These are phyloP conservation scores for Colistium nudipinnis DNA, from an alignment of 2,113 vertebrate genomes.

Conservation along the genomic window DNA sequence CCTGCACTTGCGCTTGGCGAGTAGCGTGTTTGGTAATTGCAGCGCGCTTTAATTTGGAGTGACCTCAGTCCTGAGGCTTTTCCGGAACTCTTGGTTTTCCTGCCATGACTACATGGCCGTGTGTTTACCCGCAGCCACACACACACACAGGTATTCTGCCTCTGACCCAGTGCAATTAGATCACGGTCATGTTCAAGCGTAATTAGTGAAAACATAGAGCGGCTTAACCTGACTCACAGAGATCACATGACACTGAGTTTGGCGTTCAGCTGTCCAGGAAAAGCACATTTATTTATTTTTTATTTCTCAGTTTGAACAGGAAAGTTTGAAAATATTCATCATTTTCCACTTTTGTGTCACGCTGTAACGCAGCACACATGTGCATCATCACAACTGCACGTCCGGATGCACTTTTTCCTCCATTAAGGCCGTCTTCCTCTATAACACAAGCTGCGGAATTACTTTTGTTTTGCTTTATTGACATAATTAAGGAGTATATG, in stretches of 20 bases:
- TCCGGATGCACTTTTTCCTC: conserved; percentile 53
- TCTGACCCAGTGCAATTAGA: conserved; percentile 18
- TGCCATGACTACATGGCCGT: conserved; percentile 58
- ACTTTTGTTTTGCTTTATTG: conserved; percentile 59
- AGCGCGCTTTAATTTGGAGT: conserved; percentile 65
- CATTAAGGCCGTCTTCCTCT: conserved; percentile 30
- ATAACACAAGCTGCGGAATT: conserved; percentile 54
- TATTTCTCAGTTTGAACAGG: conserved; percentile 45
- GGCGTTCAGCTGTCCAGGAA: conserved; percentile 43
- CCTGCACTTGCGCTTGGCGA: conserved; percentile 52
- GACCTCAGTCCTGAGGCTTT: conserved; percentile 71
- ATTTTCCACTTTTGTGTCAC: conserved; percentile 58
- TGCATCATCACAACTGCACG: conserved; percentile 40
- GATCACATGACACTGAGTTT: conserved; percentile 27
- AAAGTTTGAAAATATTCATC: conserved; percentile 56
- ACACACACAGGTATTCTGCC: conserved; percentile 28
- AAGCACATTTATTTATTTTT: conserved; percentile 55
- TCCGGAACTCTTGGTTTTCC: conserved; percentile 63
- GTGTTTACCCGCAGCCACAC: conserved; percentile 50
- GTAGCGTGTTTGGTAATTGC: conserved; percentile 65
- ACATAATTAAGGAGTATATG: conserved; percentile 65
- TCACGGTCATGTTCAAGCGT: conserved; percentile 19
- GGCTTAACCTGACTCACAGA: conserved; percentile 30
- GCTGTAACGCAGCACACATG: conserved; percentile 42
- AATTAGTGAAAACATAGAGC: conserved; percentile 17